Conservation (phyloP, 30 jellyfish, hydroid and myxozoan species). For the Chrysaora quinquecirrha region DNA sequence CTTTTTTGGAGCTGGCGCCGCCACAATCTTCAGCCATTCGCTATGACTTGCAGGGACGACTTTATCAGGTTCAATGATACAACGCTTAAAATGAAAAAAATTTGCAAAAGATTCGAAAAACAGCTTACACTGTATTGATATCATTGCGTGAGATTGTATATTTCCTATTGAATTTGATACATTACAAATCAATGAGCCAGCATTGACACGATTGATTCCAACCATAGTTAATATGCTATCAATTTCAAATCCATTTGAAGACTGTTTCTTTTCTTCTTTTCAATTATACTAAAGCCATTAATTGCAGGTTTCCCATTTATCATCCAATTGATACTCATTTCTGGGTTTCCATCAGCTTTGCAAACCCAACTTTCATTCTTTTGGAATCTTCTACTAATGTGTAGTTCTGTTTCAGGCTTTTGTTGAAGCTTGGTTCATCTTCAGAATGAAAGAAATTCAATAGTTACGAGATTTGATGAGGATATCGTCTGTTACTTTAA, state of each 20-base stretch:
- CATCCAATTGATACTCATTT: constrained; percentile 33
- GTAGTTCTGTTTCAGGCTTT: constrained; percentile 27
- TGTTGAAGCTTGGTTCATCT: constrained; percentile 40
- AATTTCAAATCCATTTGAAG: constrained; percentile 2
- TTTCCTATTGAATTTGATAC: constrained; percentile 43
- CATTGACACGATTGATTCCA: constrained; percentile 29
- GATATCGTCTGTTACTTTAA: too few relatives aligned
- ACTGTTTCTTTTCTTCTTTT: neutral
- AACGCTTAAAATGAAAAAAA: neutral
- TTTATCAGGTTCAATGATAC: too few relatives aligned
- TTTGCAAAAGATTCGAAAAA: neutral
- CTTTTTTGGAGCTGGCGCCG: too few relatives aligned
- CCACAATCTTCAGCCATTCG: too few relatives aligned
- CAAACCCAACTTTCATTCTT: constrained; percentile 47
- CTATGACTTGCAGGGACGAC: too few relatives aligned
- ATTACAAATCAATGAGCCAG: constrained; percentile 46
- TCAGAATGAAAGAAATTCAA: neutral
- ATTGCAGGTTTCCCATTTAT: constrained; percentile 16
- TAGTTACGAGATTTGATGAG: neutral
- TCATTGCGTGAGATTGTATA: neutral
- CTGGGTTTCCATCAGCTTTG: constrained; percentile 63
- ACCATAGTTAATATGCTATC: constrained; percentile 53
- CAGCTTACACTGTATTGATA: constrained; percentile 41
- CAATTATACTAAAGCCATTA: constrained; percentile 8
- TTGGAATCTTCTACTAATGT: constrained; percentile 38